Base-by-base conservation (phyloP, 2,888 invertebrate genomes). In the Drosophila niveifrons region DNA sequence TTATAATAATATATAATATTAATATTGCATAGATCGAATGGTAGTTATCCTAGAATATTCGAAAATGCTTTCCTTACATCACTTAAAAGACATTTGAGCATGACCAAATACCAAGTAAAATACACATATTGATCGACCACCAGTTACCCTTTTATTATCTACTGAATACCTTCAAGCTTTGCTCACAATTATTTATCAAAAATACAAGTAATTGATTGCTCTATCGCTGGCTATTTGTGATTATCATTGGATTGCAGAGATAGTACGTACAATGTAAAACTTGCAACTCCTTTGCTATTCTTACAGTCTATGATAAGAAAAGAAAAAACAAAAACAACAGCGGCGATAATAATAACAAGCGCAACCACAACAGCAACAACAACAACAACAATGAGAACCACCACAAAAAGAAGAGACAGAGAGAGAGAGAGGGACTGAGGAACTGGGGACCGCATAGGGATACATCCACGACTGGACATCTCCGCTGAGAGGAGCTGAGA, bases 401-500 rank as follows among this genome's bases (percentile, higher is more conserved):
- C 23, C 23, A 23, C 23, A 23, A 4, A 23, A 58, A 66, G 18
- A 55, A 67, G 39, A 56, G 43, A 1, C 23, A 23, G 23, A 6
- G 23, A n/a, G 29, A 17, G 34, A 34, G 28, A 17, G 39, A 17
- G 28, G 39, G 13, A 48, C 34, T 53, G 44, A 50, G 58, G 59
- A 47, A 47, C 65, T 74, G 56, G 46, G 43, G 39, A 41, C 50
- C 69, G 68, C 81, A 74, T 51, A 72, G 72, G 73, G 82, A 69
- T 80, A 84, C 88, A 76, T 84, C 82, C 82, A 74, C 85, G 72
- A 72, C 78, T 69, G 78, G 82, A 83, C 83, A 73, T 44, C 46
- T 65, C 61, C 46, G 55, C 17, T 34, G 55, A 71, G 52, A 71
- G 71, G 53, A 50, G 47, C 46, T 36, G 43, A 34, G 39, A 58